phyloP scores from a whole-genome alignment of 35 echinoderm and acorn worm species.

The Hemicentrotus pulcherrimus region DNA sequence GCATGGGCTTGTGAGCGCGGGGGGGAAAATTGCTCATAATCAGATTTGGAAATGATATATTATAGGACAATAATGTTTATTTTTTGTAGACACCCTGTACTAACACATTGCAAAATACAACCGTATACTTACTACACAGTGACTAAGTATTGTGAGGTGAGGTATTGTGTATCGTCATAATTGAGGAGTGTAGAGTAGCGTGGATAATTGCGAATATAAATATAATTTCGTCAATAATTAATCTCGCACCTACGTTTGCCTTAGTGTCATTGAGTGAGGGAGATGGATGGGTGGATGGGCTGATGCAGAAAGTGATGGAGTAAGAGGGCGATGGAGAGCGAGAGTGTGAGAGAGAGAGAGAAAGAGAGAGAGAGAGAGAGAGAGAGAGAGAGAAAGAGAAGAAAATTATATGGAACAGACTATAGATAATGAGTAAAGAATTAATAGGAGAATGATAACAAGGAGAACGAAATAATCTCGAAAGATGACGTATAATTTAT shows the following conservation, averaged over 20 bases:
- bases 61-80: too few relatives aligned
- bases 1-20: too few relatives aligned
- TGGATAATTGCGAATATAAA: conserved; percentile 46
- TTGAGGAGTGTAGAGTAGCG: conserved; percentile 27
- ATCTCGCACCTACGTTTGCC: conserved; percentile 28
- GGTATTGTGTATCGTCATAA: conserved; percentile 12
- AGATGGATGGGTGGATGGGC: neutral
- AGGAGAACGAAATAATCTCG: too few relatives aligned
- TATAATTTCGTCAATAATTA: conserved; percentile 43
- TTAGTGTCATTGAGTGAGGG: neutral
- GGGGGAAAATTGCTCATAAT: too few relatives aligned
- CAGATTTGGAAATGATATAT: too few relatives aligned
- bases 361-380: neutral
- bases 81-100: neutral
- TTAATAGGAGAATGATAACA: too few relatives aligned
- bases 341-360: neutral
- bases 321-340: neutral
- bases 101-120: neutral
- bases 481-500: too few relatives aligned
- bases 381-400: neutral
- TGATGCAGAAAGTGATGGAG: neutral
- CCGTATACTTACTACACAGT: neutral
- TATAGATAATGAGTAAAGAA: too few relatives aligned
- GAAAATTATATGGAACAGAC: too few relatives aligned
- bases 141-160: neutral